Percentiles rank a stretch among this genome's conserved stretches.
Conservation (phyloP, 2,113 vertebrate species). For the Oreochromis tanganicae region DNA sequence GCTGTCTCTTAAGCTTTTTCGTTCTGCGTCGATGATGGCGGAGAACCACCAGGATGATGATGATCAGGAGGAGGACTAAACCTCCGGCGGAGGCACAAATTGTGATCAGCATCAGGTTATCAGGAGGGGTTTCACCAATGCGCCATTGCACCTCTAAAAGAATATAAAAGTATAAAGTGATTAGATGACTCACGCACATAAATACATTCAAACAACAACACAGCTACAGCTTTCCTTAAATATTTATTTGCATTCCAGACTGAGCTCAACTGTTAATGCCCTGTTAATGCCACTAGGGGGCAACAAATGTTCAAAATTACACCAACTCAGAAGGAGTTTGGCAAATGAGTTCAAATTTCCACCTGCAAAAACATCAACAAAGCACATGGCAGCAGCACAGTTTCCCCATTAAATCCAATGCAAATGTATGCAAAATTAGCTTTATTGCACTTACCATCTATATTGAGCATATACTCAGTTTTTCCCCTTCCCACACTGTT, state of each 20-base stretch:
- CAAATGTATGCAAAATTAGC: neutral
- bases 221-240: neutral
- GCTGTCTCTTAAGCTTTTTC: conserved; percentile 78
- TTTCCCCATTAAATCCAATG: neutral
- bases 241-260: neutral
- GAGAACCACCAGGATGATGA: conserved; percentile 78
- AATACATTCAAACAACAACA: neutral
- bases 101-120: conserved; percentile 74
- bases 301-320: neutral
- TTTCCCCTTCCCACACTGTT: conserved; percentile 72
- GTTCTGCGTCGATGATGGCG: conserved; percentile 77
- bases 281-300: conserved; percentile 29
- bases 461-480: conserved; percentile 47
- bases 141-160: neutral
- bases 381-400: neutral
- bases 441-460: conserved; percentile 54
- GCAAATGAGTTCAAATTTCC: neutral
- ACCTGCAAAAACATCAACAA: neutral
- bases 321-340: neutral
- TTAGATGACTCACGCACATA: neutral
- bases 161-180: neutral
- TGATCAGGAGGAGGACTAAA: conserved; percentile 77
- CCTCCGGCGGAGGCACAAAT: conserved; percentile 71
- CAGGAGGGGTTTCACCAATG: neutral
- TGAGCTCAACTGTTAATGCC: neutral